Conservation (phyloP, 2,797 vertebrate species). For the Salmo trutta region DNA sequence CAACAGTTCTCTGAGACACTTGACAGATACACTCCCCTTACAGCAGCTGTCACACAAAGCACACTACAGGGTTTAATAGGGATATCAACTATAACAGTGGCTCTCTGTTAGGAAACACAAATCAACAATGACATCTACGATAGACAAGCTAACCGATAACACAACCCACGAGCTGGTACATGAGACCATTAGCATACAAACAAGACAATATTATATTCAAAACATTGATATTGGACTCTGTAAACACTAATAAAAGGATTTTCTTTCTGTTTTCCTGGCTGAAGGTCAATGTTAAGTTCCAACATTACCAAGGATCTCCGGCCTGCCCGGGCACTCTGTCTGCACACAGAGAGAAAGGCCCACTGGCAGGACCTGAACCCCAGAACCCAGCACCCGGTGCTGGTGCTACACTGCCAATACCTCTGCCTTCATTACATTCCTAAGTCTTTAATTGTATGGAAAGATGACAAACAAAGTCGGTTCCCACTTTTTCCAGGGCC, state of each 20-base stretch:
- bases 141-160: no score
- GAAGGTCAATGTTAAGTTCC: constrained; percentile 19
- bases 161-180: no score
- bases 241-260: not conserved
- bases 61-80: constrained; percentile 26
- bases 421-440: constrained; percentile 50
- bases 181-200: no score
- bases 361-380: constrained; percentile 31
- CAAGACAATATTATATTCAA: no score
- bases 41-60: constrained; percentile 18
- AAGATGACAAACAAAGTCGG: constrained; percentile 68
- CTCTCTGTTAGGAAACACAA: no score
- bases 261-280: constrained; percentile 1
- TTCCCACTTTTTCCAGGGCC: constrained; percentile 60
- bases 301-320: constrained; percentile 33
- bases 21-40: constrained; percentile 4
- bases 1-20: constrained; percentile 20
- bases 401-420: constrained; percentile 39
- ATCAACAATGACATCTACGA: no score
- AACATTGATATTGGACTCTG: not conserved
- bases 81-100: no score
- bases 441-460: constrained; percentile 67
- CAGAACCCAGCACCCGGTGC: not conserved
- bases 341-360: constrained; percentile 10
- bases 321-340: constrained; percentile 27